Conservation (phyloP, 2,888 invertebrate species). For the Onthophagus sagittarius region DNA sequence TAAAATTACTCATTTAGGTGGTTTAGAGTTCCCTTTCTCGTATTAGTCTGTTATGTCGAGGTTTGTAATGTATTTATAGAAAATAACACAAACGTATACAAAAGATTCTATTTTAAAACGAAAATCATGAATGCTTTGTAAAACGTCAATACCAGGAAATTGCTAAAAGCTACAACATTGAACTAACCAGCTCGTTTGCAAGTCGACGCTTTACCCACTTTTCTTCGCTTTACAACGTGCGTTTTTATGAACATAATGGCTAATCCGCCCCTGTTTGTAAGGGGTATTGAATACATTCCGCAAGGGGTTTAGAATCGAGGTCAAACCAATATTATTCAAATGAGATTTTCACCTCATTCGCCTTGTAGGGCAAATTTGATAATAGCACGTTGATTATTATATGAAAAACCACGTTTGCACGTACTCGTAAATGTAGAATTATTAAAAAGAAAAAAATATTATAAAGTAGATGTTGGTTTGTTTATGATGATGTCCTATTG, state of each 20-base stretch:
- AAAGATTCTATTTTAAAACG: too few relatives aligned
- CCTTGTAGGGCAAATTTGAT: background rate
- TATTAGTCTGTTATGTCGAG: too few relatives aligned
- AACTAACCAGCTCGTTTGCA: background rate
- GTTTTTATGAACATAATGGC: background rate
- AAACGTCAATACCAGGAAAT: background rate
- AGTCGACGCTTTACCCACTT: background rate
- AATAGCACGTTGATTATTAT: background rate
- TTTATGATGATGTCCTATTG: background rate
- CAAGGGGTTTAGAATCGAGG: background rate
- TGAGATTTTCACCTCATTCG: constrained; percentile 4
- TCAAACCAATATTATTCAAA: constrained; percentile 13
- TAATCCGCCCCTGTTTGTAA: background rate
- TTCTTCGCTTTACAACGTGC: background rate
- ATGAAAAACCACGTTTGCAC: background rate
- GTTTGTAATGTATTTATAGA: too few relatives aligned
- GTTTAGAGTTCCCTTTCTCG: too few relatives aligned
- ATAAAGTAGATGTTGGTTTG: background rate
- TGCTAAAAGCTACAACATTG: background rate
- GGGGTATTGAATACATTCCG: constrained; percentile 6
- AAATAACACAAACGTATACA: too few relatives aligned
- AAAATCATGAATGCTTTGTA: background rate
- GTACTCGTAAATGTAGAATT: background rate
- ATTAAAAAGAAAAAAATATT: background rate
- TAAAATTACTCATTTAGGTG: too few relatives aligned